phyloP scores from a whole-genome alignment of 2,888 invertebrate species.

The Polietes domitor region DNA sequence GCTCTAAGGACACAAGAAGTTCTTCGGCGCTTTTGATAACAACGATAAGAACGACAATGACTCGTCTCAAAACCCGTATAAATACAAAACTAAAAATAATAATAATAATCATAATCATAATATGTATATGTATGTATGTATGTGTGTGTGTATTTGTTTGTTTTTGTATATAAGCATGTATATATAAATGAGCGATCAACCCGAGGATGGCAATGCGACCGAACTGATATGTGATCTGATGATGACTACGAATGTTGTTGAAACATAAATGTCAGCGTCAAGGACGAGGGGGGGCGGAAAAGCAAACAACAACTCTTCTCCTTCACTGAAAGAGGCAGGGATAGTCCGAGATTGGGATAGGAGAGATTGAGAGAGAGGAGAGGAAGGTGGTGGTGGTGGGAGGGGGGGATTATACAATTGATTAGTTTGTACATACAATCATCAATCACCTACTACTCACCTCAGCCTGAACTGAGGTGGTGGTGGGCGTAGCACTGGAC shows the following conservation, averaged over 20 bases:
- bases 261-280: background rate
- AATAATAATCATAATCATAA: background rate
- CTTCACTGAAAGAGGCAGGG: no score
- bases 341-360: background rate
- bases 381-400: background rate
- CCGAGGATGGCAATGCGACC: background rate
- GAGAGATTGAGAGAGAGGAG: no score
- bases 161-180: background rate
- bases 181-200: background rate
- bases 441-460: slow-evolving; percentile 69
- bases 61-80: slow-evolving; percentile 51
- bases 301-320: no score
- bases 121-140: slow-evolving; percentile 19
- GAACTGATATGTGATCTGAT: background rate
- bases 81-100: slow-evolving; percentile 29
- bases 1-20: slow-evolving; percentile 45
- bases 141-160: background rate
- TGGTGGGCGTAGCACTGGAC: slow-evolving; percentile 74
- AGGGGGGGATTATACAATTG: background rate
- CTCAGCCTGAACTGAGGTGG: slow-evolving; percentile 66
- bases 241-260: slow-evolving; percentile 14
- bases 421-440: slow-evolving; percentile 27
- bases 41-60: slow-evolving; percentile 31
- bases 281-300: no score
- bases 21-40: slow-evolving; percentile 27